Evolutionary conservation across 2,113 vertebrate genomes (phyloP).

Genomic region (Actenoides hombroni): DNA sequence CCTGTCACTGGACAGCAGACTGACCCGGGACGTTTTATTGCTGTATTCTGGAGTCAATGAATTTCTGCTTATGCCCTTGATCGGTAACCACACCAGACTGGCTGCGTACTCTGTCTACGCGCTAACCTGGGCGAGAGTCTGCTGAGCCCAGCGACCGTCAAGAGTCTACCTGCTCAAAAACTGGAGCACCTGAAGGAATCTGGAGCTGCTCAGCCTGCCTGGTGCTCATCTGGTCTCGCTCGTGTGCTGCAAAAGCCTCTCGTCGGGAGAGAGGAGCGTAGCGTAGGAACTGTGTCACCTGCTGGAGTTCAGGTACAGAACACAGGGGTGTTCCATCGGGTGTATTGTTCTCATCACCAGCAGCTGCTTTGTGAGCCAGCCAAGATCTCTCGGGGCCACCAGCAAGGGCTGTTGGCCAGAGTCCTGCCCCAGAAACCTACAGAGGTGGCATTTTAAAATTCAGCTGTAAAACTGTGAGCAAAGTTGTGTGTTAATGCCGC

Average conservation of each 20-base stretch:
- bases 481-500: fast-evolving
- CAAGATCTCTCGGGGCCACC: not conserved
- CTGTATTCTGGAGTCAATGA: not conserved
- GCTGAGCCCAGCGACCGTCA: fast-evolving
- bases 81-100: not conserved
- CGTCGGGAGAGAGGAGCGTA: fast-evolving
- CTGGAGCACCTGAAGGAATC: not conserved
- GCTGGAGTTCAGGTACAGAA: not conserved
- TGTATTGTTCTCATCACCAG: not conserved
- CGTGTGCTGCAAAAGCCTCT: not conserved
- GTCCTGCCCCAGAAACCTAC: not conserved
- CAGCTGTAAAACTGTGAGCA: not conserved
- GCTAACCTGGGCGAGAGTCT: not conserved
- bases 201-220: not conserved
- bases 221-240: not conserved
- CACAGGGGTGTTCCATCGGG: not conserved
- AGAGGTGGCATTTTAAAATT: not conserved
- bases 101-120: not conserved
- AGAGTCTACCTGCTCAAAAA: not conserved
- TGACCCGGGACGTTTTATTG: not conserved
- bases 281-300: not conserved
- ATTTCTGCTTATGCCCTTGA: not conserved
- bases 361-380: not conserved
- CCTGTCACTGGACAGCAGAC: not conserved
- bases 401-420: not conserved